Base-by-base conservation (phyloP, 1,140 invertebrate species). In the Sesamia nonagrioides region DNA sequence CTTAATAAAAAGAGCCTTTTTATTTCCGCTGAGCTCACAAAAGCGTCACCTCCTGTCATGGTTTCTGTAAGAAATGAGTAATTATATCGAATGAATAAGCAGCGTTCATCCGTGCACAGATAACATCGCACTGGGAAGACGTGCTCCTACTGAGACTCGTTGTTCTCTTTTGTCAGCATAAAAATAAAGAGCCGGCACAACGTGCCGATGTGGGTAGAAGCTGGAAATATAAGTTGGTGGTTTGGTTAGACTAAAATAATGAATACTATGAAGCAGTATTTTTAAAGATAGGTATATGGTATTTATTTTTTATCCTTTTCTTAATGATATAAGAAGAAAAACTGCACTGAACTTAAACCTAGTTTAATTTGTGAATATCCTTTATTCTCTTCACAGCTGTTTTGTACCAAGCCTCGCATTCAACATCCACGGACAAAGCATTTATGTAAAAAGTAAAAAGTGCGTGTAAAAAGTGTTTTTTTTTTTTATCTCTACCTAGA, bases 11-110 rank as follows among this genome's bases (percentile, higher is more conserved):
- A 60, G 27, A 15, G 13, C 56, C 27, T 60, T 60, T 60, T 60
- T 15, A 60, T 60, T 15, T 60, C 13, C 15, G 56, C 56, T 60
- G 21, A 27, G 27, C 27, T 27, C 27, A 60, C 56, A 60, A 60
- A 60, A 60, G 56, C 15, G 27, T 27, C 27, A 27, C 27, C 56
- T 9, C 56, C 56, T 60, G 27, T 60, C 56, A 60, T 15, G 56
- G 56, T 60, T 60, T 60, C 33, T 33, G 56, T 33, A 60, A 60
- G 56, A 60, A 60, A 60, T 60, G 56, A 60, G 56, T 60, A 60
- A 60, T 60, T 60, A 60, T 60, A 35, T 60, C 56, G 33, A 27
- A 60, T 60, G 56, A 60, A 33, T 33, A 33, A 33, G 56, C 56
- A 60, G 27, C 56, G 33, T 60, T 60, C 56, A 60, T 60, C 56